These are phyloP conservation scores for Carassius carassius DNA, from an alignment of 2,113 vertebrate species.

Conservation along the genomic window DNA sequence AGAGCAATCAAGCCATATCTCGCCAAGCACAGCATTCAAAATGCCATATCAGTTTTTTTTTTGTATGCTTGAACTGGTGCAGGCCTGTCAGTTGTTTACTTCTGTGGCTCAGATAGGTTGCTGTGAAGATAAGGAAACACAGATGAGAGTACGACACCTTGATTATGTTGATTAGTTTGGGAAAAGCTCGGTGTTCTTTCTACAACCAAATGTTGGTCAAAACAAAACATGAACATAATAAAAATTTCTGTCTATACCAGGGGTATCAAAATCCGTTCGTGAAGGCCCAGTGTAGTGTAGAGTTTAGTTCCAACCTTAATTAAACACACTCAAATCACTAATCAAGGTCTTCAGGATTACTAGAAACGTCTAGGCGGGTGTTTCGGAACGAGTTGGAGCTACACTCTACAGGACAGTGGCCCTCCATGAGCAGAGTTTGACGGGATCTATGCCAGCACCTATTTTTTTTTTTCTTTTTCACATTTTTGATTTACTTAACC, in stretches of 20 bases:
- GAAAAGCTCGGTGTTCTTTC: neutral
- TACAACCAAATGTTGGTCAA: neutral
- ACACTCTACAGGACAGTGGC: too few species aligned
- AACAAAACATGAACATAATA: neutral
- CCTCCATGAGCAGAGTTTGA: too few species aligned
- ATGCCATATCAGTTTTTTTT: neutral
- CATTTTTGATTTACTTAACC: too few species aligned
- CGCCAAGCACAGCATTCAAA: neutral
- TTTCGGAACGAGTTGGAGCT: too few species aligned
- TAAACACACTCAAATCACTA: neutral
- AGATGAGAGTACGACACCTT: neutral
- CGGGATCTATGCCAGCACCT: too few species aligned
- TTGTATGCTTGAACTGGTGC: constrained; percentile 30
- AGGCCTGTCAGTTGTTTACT: constrained; percentile 4
- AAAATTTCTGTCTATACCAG: too few species aligned
- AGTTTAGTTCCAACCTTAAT: neutral
- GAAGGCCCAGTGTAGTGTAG: neutral
- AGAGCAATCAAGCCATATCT: constrained; percentile 12
- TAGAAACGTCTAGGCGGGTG: too few species aligned
- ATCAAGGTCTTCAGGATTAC: neutral
- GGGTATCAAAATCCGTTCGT: too few species aligned
- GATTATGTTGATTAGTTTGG: neutral
- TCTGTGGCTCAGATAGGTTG: neutral
- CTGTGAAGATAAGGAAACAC: neutral
- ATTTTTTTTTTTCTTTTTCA: too few species aligned